These are phyloP conservation scores for Caprella mutica DNA, from an alignment of 2,888 invertebrate genomes.

Conservation along the genomic window DNA sequence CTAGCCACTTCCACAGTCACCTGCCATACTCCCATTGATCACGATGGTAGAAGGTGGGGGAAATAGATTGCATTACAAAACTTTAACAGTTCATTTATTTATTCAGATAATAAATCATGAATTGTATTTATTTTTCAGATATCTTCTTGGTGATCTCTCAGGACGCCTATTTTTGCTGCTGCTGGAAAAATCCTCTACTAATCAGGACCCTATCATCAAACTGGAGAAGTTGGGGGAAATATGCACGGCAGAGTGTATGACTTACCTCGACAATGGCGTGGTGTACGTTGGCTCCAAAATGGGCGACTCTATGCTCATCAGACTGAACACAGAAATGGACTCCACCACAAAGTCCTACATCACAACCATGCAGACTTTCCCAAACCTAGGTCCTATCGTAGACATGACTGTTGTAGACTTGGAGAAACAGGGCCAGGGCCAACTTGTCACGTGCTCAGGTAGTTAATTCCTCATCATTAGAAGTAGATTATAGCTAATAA, in stretches of 20 bases:
- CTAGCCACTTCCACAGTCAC: conserved; percentile 69
- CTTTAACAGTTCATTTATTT: background rate
- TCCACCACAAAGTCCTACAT: conserved; percentile 73
- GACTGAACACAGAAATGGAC: conserved; percentile 70
- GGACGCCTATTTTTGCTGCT: conserved; percentile 92
- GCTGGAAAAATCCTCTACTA: conserved; percentile 68
- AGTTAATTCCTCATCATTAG: too few relatives aligned
- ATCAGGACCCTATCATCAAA: conserved; percentile 77
- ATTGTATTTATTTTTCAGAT: conserved; percentile 59
- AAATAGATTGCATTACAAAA: background rate
- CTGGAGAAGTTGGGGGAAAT: conserved; percentile 81
- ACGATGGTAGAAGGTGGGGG: conserved; percentile 18
- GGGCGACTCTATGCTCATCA: conserved; percentile 91
- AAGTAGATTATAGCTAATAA: too few relatives aligned
- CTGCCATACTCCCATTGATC: conserved; percentile 74
- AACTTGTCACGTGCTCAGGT: conserved; percentile 94
- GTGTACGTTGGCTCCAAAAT: conserved; percentile 90
- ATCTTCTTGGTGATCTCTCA: conserved; percentile 84
- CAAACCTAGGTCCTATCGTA: conserved; percentile 91
- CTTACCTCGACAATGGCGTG: conserved; percentile 95
- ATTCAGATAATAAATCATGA: conserved; percentile 46
- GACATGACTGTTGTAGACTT: conserved; percentile 97
- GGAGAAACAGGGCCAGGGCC: conserved; percentile 92
- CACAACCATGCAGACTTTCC: conserved; percentile 88
- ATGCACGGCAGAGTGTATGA: conserved; percentile 91